Percentiles rank a stretch among this genome's conserved stretches.
phyloP scores from a whole-genome alignment of 2,797 vertebrate genomes.

The Oryzias dopingdopingensis region DNA sequence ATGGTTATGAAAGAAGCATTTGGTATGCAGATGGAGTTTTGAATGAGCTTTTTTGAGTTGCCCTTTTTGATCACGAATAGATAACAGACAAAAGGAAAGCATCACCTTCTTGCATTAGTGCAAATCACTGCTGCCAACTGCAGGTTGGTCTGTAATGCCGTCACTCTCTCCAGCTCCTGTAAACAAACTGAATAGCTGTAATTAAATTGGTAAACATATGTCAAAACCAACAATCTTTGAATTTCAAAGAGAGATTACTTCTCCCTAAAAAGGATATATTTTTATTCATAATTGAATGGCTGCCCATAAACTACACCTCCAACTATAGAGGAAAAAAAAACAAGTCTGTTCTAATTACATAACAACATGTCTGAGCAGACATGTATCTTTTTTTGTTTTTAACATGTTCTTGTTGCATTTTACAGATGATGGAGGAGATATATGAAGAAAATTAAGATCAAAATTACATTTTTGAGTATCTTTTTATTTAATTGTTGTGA shows the following conservation, averaged over 20 bases:
- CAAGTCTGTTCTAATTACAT: too few relatives aligned
- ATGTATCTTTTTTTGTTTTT: too few relatives aligned
- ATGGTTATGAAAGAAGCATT: constrained; percentile 10
- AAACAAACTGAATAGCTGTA: constrained; percentile 5
- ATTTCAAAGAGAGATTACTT: not conserved
- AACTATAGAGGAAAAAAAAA: too few relatives aligned
- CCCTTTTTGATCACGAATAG: constrained; percentile 11
- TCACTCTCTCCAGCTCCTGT: constrained; percentile 96
- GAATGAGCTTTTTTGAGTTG: constrained; percentile 19
- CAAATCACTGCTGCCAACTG: constrained; percentile 96
- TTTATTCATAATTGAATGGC: not conserved
- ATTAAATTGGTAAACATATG: not conserved
- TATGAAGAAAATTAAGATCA: too few relatives aligned
- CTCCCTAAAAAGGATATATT: constrained; percentile 1
- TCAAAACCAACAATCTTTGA: constrained; percentile 2
- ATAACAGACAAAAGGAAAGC: not conserved
- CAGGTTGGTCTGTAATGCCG: constrained; percentile 89
- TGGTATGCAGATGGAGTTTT: constrained; percentile 12
- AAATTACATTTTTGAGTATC: too few relatives aligned
- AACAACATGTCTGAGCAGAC: too few relatives aligned
- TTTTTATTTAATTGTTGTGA: too few relatives aligned
- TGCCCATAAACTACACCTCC: too few relatives aligned
- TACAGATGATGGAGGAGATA: too few relatives aligned
- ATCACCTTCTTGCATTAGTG: constrained; percentile 90
- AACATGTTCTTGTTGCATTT: too few relatives aligned